These are phyloP conservation scores for Penaeus vannamei DNA, from an alignment of 1,140 invertebrate genomes.

Conservation along the genomic window DNA sequence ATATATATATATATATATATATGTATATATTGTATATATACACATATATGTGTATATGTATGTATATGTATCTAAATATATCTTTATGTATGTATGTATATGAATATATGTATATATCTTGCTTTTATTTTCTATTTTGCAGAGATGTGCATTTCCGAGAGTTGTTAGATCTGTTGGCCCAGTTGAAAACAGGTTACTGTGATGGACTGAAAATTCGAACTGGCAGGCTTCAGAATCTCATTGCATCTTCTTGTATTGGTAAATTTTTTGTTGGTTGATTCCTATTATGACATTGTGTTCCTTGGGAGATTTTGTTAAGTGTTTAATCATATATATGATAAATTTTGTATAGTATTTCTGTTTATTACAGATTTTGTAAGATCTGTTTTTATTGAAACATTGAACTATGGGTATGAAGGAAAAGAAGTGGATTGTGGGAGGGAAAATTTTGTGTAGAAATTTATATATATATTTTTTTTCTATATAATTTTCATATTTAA, in stretches of 20 bases:
- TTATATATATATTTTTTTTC: no score
- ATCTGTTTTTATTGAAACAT: no score
- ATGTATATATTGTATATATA: no score
- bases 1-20: no score
- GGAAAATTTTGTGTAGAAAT: no score
- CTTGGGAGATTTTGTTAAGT: neutral
- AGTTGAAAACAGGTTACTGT: constrained; percentile 96
- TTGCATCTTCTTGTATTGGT: constrained; percentile 94
- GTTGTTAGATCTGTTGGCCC: constrained; percentile 96
- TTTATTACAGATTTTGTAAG: no score
- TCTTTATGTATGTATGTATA: neutral
- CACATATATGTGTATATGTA: no score
- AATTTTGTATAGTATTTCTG: no score
- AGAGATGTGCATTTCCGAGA: constrained; percentile 97
- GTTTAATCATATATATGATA: neutral
- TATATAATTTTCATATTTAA: no score
- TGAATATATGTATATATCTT: neutral
- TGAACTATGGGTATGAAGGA: no score
- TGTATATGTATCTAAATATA: no score
- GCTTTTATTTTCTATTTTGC: constrained; percentile 44
- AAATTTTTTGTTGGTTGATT: constrained; percentile 67
- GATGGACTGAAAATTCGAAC: constrained; percentile 95
- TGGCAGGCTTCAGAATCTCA: constrained; percentile 94
- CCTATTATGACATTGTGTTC: neutral
- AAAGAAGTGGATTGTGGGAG: no score